Evolutionary conservation across 2,113 vertebrate species (phyloP).

Genomic region (Tricholaema leucomelas): DNA sequence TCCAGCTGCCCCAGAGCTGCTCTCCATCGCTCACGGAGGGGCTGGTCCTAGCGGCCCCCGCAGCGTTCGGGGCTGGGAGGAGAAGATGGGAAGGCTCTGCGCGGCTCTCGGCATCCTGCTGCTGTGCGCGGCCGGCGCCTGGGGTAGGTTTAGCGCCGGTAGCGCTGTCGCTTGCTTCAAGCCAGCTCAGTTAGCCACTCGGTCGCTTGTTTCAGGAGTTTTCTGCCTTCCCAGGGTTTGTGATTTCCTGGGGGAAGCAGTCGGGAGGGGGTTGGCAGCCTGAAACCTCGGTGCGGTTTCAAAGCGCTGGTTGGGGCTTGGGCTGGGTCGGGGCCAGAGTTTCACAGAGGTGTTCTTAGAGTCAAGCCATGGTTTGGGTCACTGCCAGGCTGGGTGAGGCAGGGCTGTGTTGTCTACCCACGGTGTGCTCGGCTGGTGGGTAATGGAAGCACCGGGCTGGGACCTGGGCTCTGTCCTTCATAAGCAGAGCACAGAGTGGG

Average conservation of each 20-base stretch:
- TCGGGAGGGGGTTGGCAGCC: not conserved
- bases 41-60: not conserved
- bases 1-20: not conserved
- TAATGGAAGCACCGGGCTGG: not conserved
- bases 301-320: rapidly evolving
- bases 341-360: not conserved
- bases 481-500: not conserved
- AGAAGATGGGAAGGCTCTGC: not conserved
- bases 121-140: not conserved
- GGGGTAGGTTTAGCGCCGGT: not conserved
- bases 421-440: not conserved
- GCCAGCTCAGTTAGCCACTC: not conserved
- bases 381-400: not conserved
- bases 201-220: not conserved
- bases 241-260: not conserved
- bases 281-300: rapidly evolving
- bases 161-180: not conserved
- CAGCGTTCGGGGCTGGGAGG: rapidly evolving
- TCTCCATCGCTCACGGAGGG: not conserved
- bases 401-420: not conserved
- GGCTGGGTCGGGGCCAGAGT: not conserved
- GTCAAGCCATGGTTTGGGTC: not conserved
- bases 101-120: not conserved
- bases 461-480: not conserved
- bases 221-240: not conserved